A percentile compares a stretch with the other conserved stretches of the same genome.
Conservation (phyloP, 1,140 invertebrate genomes). For the Papilio aristodemus region DNA sequence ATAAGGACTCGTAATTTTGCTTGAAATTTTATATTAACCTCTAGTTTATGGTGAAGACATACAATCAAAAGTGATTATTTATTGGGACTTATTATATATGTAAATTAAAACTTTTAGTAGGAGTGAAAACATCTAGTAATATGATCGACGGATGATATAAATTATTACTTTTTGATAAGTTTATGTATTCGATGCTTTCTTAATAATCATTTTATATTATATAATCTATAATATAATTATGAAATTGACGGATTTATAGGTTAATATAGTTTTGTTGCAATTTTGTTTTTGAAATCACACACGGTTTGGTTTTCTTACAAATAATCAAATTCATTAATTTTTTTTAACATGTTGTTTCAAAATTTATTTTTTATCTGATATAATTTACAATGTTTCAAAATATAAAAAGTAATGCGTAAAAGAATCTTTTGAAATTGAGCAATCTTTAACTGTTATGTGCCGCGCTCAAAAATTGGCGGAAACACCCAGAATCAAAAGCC, state of each 20-base stretch:
- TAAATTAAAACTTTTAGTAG: background rate
- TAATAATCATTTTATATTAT: conserved; percentile 20
- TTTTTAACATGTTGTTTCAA: no score
- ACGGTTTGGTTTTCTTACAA: background rate
- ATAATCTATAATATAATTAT: conserved; percentile 6
- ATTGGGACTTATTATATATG: conserved; percentile 1
- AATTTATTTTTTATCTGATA: no score
- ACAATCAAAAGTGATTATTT: background rate
- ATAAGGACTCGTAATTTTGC: background rate
- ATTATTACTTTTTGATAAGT: conserved; percentile 12
- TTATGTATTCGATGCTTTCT: background rate
- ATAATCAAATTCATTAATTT: no score
- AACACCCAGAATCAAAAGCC: no score
- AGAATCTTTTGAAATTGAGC: no score
- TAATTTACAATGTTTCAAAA: no score
- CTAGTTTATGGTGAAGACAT: conserved; percentile 5
- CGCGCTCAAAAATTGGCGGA: no score
- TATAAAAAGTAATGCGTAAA: no score
- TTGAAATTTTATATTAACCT: conserved; percentile 14
- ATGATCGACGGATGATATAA: background rate
- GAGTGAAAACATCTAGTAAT: background rate
- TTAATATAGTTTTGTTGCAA: background rate
- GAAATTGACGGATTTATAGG: background rate
- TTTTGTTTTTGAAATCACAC: background rate
- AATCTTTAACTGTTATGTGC: no score